A percentile compares a stretch with the other conserved stretches of the same genome.
Evolutionary conservation across 1,140 invertebrate genomes (phyloP).

Genomic region (Vanessa atalanta): DNA sequence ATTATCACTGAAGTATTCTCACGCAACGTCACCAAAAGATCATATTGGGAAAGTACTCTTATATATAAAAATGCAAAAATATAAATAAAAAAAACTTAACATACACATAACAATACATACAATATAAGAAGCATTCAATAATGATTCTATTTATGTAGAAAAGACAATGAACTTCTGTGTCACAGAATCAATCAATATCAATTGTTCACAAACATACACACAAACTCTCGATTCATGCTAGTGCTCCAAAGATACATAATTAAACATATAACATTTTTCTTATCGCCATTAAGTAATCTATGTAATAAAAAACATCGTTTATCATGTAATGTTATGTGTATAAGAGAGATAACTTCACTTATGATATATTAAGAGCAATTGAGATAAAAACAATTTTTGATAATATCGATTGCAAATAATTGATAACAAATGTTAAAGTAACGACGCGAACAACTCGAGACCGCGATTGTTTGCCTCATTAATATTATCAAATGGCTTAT

Average conservation of each 20-base stretch:
- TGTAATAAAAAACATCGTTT: slow-evolving; percentile 23
- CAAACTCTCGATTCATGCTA: not conserved
- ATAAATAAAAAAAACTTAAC: no score
- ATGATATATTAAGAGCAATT: slow-evolving; percentile 20
- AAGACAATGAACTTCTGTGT: no score
- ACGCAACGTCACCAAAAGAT: no score
- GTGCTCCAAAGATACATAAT: not conserved
- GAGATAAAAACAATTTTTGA: slow-evolving; percentile 29
- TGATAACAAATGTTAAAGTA: not conserved
- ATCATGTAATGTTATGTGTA: slow-evolving; percentile 21
- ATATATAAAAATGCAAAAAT: no score
- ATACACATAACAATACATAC: no score
- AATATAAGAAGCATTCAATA: no score
- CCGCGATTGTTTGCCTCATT: no score
- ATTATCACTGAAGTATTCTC: no score
- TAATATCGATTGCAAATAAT: slow-evolving; percentile 19
- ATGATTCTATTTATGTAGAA: no score
- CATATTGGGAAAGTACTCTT: no score
- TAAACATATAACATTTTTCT: slow-evolving; percentile 11
- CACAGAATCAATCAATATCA: no score
- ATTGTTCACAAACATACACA: not conserved
- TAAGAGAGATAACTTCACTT: slow-evolving; percentile 23
- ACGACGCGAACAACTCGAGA: not conserved
- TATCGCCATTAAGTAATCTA: slow-evolving; percentile 32
- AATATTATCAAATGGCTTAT: no score